Percentiles rank a stretch among this genome's conserved stretches.
phyloP scores from a whole-genome alignment of 2,113 vertebrate species.

The Cheilinus undulatus region DNA sequence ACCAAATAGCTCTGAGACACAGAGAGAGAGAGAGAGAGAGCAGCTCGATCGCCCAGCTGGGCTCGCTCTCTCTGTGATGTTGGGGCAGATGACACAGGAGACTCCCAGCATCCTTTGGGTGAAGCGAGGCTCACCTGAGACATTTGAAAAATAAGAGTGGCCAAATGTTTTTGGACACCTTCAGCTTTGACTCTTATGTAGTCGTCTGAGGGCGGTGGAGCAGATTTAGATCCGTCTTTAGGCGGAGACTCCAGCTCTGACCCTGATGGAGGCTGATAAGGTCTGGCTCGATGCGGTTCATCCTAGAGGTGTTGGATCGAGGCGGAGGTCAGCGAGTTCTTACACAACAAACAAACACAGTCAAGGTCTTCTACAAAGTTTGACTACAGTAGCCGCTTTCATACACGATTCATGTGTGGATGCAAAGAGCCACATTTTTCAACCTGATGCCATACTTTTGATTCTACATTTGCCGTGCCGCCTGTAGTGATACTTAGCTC shows the following conservation, averaged over 20 bases:
- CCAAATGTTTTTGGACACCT: not conserved
- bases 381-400: no score
- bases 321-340: not conserved
- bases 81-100: no score
- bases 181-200: not conserved
- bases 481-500: no score
- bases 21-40: slow-evolving; percentile 16
- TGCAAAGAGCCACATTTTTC: no score
- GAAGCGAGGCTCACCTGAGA: not conserved
- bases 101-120: no score
- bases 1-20: slow-evolving; percentile 59
- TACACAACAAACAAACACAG: not conserved
- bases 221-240: not conserved
- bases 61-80: slow-evolving; percentile 16
- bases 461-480: no score
- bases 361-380: not conserved
- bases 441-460: no score
- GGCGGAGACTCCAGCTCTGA: not conserved
- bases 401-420: no score
- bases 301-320: not conserved
- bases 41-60: slow-evolving; percentile 57
- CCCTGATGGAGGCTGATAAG: not conserved
- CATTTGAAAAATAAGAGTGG: not conserved
- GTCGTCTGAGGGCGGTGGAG: not conserved
- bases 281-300: not conserved